Conservation (phyloP, 35 echinoderm and acorn worm species). For the Apostichopus parvimensis region DNA sequence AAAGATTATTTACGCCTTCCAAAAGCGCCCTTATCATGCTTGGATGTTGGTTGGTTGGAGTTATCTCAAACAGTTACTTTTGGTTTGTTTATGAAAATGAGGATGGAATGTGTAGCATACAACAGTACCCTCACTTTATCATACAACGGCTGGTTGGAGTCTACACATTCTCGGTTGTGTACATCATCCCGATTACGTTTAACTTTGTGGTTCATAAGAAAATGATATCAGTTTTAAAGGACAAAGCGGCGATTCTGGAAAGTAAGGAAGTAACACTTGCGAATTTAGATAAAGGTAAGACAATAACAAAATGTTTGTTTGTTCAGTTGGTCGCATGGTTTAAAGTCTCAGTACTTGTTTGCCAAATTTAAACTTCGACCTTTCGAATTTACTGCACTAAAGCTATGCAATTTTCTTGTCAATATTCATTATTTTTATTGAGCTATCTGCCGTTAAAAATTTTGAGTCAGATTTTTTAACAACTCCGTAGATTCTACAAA, state of each 20-base stretch:
- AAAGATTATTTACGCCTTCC: conserved; percentile 41
- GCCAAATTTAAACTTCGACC: background rate
- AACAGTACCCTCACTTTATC: conserved; percentile 23
- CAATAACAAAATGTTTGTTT: background rate
- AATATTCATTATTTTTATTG: no score
- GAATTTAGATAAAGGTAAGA: conserved; percentile 44
- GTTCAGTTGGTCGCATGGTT: no score
- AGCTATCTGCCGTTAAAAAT: no score
- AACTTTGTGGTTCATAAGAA: conserved; percentile 58
- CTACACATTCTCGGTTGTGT: conserved; percentile 58
- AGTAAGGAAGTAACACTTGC: background rate
- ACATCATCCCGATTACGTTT: conserved; percentile 56
- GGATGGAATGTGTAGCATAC: conserved; percentile 35
- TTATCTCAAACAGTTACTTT: conserved; percentile 74
- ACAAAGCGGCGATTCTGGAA: conserved; percentile 28
- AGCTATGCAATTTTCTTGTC: no score
- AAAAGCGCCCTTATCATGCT: conserved; percentile 60
- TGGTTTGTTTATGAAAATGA: conserved; percentile 64
- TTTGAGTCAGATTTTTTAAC: no score
- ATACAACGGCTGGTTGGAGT: conserved; percentile 58
- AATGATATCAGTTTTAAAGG: conserved; percentile 59
- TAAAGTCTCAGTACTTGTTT: background rate
- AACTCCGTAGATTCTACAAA: no score
- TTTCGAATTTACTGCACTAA: no score
- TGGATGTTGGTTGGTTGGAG: conserved; percentile 73